Evolutionary conservation across 1,140 invertebrate genomes (phyloP).

Genomic region (Bombus cullumanus): DNA sequence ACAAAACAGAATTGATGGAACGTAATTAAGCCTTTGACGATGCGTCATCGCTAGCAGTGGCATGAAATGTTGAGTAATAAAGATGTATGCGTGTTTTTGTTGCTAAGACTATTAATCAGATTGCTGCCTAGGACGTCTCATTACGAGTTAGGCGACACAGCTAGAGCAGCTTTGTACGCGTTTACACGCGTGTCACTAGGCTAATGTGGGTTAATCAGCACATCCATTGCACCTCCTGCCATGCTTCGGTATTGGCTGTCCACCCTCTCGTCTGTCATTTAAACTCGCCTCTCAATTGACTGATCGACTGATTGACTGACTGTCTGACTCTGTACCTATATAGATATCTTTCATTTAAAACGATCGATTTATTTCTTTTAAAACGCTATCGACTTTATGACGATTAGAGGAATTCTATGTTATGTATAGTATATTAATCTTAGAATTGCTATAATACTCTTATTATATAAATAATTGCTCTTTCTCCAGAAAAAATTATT

Average conservation of each 20-base stretch:
- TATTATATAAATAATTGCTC: no score
- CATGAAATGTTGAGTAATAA: background rate
- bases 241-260: background rate
- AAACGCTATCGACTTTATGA: background rate
- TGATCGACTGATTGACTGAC: background rate
- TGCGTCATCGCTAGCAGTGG: background rate
- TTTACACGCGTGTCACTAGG: slow-evolving; percentile 35
- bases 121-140: slow-evolving; percentile 38
- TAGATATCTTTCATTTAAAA: background rate
- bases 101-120: slow-evolving; percentile 37
- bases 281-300: background rate
- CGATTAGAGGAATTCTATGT: background rate
- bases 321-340: background rate
- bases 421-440: no score
- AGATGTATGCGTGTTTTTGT: slow-evolving; percentile 2
- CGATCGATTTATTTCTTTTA: no score
- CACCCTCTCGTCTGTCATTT: no score
- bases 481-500: no score
- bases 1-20: background rate
- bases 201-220: slow-evolving; percentile 35
- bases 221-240: slow-evolving; percentile 9
- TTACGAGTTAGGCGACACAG: slow-evolving; percentile 21
- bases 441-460: no score
- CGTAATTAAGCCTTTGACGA: background rate
- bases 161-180: slow-evolving; percentile 31